Evolutionary conservation across 2,113 vertebrate species (phyloP).

Genomic region (Pluvianellus socialis): DNA sequence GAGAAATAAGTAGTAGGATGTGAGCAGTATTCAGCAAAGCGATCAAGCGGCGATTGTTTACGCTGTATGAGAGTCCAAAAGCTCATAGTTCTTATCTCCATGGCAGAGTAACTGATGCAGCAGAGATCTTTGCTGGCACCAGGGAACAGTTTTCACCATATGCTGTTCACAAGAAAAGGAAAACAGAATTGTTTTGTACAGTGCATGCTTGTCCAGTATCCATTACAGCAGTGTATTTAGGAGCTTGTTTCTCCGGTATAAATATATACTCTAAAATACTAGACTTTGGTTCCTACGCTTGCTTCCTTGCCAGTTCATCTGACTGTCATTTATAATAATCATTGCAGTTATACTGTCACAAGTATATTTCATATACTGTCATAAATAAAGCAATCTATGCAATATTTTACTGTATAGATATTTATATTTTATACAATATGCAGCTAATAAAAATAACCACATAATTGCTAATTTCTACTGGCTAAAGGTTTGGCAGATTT

Average conservation of each 20-base stretch:
- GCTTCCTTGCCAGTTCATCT: background rate
- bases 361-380: background rate
- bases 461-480: background rate
- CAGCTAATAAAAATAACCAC: background rate
- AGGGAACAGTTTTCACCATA: background rate
- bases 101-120: slow-evolving; percentile 16
- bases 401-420: background rate
- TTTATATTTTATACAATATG: background rate
- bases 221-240: background rate
- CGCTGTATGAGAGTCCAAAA: background rate
- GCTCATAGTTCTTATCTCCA: background rate
- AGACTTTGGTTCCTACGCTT: background rate
- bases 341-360: background rate
- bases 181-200: background rate
- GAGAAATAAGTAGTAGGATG: background rate
- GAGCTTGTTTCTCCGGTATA: background rate
- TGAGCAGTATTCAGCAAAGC: background rate
- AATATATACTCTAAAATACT: background rate
- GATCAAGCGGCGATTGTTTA: background rate
- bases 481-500: background rate
- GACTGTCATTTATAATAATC: background rate
- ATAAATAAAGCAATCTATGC: background rate
- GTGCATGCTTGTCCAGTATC: background rate
- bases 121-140: slow-evolving; percentile 6
- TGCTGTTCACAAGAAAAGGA: background rate